Base-by-base conservation (phyloP, 2,113 vertebrate genomes). In the Megaceryle torquata region DNA sequence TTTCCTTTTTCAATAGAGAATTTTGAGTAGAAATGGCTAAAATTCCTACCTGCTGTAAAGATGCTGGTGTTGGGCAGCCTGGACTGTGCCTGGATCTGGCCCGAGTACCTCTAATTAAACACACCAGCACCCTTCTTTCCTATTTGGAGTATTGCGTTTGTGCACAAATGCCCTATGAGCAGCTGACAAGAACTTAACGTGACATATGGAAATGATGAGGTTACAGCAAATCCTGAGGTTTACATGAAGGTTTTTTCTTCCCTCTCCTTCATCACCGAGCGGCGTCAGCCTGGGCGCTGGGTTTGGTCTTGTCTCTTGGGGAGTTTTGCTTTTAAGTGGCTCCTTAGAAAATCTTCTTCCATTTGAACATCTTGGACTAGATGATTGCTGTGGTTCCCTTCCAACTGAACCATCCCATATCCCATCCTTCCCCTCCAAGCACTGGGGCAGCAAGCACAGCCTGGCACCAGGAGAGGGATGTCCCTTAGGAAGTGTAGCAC, bases 231-330 rank as follows among this genome's bases (percentile, higher is more conserved):
- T 67, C 72, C 83, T 22, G 75, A 75, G 81, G 29, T 61, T 78
- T 37, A 7, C 1, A 1, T n/a, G 60, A 39, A 54, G 44, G 17
- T 91, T 93, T 84, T 68, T 51, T 72, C 78, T 83, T 64, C 82
- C 28, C 59, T 61, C 68, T 35, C 20, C 9, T 10, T 7, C 0
- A 13, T 77, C 81, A 51, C 0, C 24, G 1, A 65, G 80, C 0
- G 0, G 59, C 4, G 26, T 70, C 67, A 69, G 51, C 60, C n/a
- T 2, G 1, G 50, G 9, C 3, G 1, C 7, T 5, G 57, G 15
- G 2, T 72, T 76, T 46, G 6, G 17, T 56, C 59, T 28, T 35
- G 74, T 78, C 28, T 15, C 69, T 86, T 25, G 0, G 10, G 75
- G 79, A 93, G 26, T 88, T 88, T 60, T 69, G n/a, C 44, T 93